Percentiles rank a stretch among this genome's conserved stretches.
Conservation (phyloP, 2,113 vertebrate genomes). For the Panurus biarmicus region DNA sequence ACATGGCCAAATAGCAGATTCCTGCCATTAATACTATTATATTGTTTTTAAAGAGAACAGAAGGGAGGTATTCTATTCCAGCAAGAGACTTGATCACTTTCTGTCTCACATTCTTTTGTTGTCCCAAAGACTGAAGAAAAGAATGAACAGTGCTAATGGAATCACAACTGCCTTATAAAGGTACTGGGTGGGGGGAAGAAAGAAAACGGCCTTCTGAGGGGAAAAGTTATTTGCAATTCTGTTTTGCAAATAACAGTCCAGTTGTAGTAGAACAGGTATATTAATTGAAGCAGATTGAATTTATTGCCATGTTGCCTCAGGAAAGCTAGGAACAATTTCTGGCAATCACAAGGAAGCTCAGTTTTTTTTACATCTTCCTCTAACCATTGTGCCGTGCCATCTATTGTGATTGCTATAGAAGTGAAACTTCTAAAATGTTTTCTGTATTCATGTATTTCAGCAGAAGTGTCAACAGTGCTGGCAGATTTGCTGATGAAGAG, state of each 20-base stretch:
- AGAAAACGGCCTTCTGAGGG: background rate
- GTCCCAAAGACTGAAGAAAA: background rate
- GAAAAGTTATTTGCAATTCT: background rate
- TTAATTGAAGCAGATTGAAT: slow-evolving; percentile 7
- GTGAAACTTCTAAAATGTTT: slow-evolving; percentile 33
- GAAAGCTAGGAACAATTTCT: slow-evolving; percentile 5
- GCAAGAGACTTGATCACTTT: background rate
- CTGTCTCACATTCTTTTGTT: background rate
- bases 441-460: slow-evolving; percentile 18
- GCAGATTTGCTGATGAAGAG: slow-evolving; percentile 30
- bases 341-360: background rate
- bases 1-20: background rate
- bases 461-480: background rate
- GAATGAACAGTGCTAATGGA: background rate
- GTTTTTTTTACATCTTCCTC: slow-evolving; percentile 23
- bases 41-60: background rate
- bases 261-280: background rate
- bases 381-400: background rate
- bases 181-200: background rate
- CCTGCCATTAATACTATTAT: background rate
- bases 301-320: background rate
- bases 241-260: background rate
- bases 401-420: slow-evolving; percentile 37
- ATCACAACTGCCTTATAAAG: background rate
- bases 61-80: background rate